These are phyloP conservation scores for Chrysogorgia sp. DNA, from an alignment of 92 coral and sea anemone species.

Conservation along the genomic window DNA sequence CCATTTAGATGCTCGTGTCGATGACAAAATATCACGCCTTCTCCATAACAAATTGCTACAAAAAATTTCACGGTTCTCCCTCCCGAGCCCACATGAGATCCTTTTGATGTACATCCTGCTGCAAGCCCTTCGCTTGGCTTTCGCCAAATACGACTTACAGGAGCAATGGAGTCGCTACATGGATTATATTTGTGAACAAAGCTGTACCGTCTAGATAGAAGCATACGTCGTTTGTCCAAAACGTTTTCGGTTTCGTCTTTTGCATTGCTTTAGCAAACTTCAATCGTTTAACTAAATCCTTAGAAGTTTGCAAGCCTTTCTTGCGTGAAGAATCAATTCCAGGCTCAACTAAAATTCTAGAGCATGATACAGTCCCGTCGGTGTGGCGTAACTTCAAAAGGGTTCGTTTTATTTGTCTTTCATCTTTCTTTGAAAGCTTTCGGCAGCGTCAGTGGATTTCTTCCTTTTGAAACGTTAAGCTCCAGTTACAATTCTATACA, in stretches of 20 bases:
- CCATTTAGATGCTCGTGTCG: conserved; percentile 36
- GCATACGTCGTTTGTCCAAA: no score
- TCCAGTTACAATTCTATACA: no score
- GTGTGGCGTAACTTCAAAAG: conserved; percentile 25
- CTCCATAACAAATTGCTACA: conserved; percentile 44
- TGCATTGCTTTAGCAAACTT: conserved; percentile 39
- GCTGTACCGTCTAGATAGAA: conserved; percentile 51
- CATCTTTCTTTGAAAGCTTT: no score
- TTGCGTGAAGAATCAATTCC: conserved; percentile 27
- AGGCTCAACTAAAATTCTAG: conserved; percentile 23
- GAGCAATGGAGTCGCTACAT: conserved; percentile 43
- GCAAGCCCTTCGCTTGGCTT: conserved; percentile 41
- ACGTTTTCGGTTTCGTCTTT: conserved; percentile 19
- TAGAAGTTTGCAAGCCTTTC: conserved; percentile 35
- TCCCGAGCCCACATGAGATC: conserved; percentile 35
- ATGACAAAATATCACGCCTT: conserved; percentile 41
- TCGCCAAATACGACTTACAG: conserved; percentile 44
- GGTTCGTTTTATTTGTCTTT: no score
- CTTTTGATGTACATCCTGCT: conserved; percentile 45
- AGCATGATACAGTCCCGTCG: conserved; percentile 38
- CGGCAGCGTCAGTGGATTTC: no score
- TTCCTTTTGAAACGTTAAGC: no score
- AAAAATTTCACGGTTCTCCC: conserved; percentile 30
- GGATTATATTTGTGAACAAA: conserved; percentile 54
- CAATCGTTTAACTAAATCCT: conserved; percentile 30